Base-by-base conservation (phyloP, 2,797 vertebrate genomes). In the Presbytis comata region DNA sequence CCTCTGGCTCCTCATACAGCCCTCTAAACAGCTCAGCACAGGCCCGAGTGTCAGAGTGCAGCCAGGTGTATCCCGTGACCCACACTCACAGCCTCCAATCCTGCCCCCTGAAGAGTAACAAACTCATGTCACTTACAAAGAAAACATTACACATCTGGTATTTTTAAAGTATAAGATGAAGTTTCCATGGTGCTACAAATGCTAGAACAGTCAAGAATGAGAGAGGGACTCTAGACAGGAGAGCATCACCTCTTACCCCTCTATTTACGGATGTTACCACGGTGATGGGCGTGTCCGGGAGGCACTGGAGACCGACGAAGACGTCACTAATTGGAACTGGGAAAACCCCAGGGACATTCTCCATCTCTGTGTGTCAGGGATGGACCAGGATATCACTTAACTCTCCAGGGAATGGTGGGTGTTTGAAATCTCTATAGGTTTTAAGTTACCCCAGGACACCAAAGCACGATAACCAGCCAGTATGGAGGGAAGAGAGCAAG, bases 361-460 rank as follows among this genome's bases (percentile, higher is more conserved):
- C 79, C 24, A 1, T 46, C 17, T 28, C 14, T 30, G 13, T 22
- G 5, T 74, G 41, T 44, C 0, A 0, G 3, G 3, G 30, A 1
- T 41, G 64, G 76, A 36, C 48, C 19, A n/a, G 87, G 33, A n/a
- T 2, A n/a, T 9, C 17, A 4, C 39, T 36, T 16, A 59, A 48
- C 5, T 5, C 19, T 22, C 24, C 5, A 1, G 48, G 6, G 1
- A 24, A 21, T 0, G 19, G 36, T 6, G 17, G 61, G 3, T 26
- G 21, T 26, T 26, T 36, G 8, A 19, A 9, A 48, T 44, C 50
- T 55, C 33, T 84, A 24, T 2, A 26, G 11, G 61, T 83, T 83
- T 59, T 36, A 61, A 70, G 12, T 74, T 59, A n/a, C 8, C 39
- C 19, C 9, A 9, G 59, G 26, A 14, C 55, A 41, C 41, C 13